Percentiles rank a stretch among this genome's conserved stretches.
Conservation (phyloP, 2,797 vertebrate species). For the Xiphorhynchus erythropygius region DNA sequence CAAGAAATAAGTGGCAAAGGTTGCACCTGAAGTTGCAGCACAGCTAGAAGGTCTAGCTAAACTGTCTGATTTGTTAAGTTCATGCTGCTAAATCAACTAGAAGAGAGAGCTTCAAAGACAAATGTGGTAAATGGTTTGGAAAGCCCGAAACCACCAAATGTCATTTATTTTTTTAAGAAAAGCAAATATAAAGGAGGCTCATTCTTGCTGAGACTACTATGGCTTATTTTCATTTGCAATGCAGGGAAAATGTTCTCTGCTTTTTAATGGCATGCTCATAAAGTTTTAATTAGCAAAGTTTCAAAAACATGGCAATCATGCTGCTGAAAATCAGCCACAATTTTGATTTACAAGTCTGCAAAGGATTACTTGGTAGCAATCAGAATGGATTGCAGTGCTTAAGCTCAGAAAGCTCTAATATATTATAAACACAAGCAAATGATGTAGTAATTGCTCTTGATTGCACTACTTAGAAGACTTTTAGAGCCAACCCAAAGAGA, state of each 20-base stretch:
- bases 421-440: slow-evolving; percentile 64
- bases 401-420: slow-evolving; percentile 58
- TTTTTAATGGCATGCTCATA: slow-evolving; percentile 53
- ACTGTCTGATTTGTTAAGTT: not conserved
- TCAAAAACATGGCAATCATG: slow-evolving; percentile 50
- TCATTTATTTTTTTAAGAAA: not conserved
- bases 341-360: slow-evolving; percentile 69
- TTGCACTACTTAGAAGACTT: not conserved
- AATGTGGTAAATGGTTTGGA: not conserved
- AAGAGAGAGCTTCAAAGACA: not conserved
- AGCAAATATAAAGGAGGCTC: not conserved
- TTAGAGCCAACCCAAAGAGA: not conserved
- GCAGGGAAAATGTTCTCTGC: not conserved
- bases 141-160: not conserved
- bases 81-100: not conserved
- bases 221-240: not conserved
- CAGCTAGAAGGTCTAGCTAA: not conserved
- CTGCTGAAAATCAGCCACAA: slow-evolving; percentile 58
- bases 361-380: slow-evolving; percentile 74
- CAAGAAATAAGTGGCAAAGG: not conserved
- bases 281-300: slow-evolving; percentile 69
- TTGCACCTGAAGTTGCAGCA: not conserved
- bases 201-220: not conserved
- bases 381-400: slow-evolving; percentile 47
- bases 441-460: slow-evolving; percentile 47